phyloP scores from a whole-genome alignment of 2,113 vertebrate species.

The Entosphenus tridentatus region DNA sequence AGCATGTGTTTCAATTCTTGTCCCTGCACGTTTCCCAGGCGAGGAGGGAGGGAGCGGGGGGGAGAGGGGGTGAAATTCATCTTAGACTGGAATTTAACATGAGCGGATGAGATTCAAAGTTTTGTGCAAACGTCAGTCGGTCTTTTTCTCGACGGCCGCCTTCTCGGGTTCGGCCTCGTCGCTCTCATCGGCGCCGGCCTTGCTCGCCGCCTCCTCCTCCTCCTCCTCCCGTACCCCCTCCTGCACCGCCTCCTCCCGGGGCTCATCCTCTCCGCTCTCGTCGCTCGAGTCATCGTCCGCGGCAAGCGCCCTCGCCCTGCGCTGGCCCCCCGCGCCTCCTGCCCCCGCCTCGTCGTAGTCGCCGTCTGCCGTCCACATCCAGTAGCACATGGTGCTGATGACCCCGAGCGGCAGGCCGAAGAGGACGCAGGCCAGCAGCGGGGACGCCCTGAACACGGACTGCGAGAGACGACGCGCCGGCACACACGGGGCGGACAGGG shows the following conservation, averaged over 20 bases:
- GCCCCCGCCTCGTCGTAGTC: constrained; percentile 38
- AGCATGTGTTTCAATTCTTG: too few species aligned
- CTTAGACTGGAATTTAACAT: too few species aligned
- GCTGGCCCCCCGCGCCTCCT: constrained; percentile 21
- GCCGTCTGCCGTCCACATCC: constrained; percentile 73
- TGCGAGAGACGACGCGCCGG: constrained; percentile 19
- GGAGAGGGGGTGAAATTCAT: too few species aligned
- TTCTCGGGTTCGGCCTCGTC: constrained; percentile 9
- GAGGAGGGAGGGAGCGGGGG: too few species aligned
- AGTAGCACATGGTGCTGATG: constrained; percentile 97
- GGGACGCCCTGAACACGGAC: constrained; percentile 90
- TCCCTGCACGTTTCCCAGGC: too few species aligned
- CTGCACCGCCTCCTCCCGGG: constrained; percentile 22
- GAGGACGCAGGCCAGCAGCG: constrained; percentile 80
- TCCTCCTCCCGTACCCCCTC: constrained; percentile 21
- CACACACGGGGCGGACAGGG: not conserved
- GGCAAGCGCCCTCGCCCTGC: constrained; percentile 32
- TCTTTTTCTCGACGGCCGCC: constrained; percentile 25
- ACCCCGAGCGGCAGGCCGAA: constrained; percentile 85
- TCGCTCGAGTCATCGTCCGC: constrained; percentile 14
- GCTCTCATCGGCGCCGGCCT: not conserved
- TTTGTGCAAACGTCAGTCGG: constrained; percentile 21
- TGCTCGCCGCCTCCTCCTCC: constrained; percentile 17
- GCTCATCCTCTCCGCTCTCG: constrained; percentile 9
- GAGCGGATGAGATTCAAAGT: too few species aligned